Percentiles rank a stretch among this genome's conserved stretches.
Evolutionary conservation across 2,888 invertebrate genomes (phyloP).

Genomic region (Lasioglossum zephyrum): DNA sequence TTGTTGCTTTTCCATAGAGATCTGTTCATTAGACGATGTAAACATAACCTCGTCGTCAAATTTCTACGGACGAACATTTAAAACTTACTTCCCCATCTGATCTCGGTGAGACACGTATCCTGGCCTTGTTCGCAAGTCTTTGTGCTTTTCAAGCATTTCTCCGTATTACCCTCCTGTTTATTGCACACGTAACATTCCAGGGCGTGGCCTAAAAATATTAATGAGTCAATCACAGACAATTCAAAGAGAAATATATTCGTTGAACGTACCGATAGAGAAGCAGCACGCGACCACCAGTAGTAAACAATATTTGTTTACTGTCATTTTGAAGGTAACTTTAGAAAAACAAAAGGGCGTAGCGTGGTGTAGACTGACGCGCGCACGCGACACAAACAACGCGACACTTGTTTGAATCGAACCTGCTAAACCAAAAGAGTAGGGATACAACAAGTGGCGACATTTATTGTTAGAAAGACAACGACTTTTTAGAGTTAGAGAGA

Average conservation of each 20-base stretch:
- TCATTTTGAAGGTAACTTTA: neutral
- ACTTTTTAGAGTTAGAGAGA: too few relatives aligned
- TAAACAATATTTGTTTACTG: slow-evolving; percentile 16
- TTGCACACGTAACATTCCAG: slow-evolving; percentile 98
- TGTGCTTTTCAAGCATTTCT: slow-evolving; percentile 96
- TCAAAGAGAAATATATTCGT: neutral
- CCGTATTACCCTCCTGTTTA: slow-evolving; percentile 95
- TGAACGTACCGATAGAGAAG: slow-evolving; percentile 45
- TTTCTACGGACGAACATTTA: neutral
- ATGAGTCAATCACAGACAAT: neutral
- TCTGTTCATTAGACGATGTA: neutral
- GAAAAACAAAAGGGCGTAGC: neutral
- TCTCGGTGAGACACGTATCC: slow-evolving; percentile 94
- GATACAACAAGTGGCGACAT: too few relatives aligned
- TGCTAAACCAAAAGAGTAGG: neutral
- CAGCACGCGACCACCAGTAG: slow-evolving; percentile 24
- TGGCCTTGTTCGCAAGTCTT: slow-evolving; percentile 95
- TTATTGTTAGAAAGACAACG: too few relatives aligned
- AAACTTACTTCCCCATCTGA: slow-evolving; percentile 94
- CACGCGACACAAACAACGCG: neutral
- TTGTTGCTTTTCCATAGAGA: neutral
- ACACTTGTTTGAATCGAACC: slow-evolving; percentile 25
- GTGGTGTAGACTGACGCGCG: neutral
- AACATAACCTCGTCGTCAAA: slow-evolving; percentile 61
- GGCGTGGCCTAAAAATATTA: slow-evolving; percentile 85